Evolutionary conservation across 2,888 invertebrate species (phyloP).

Genomic region (Tetragonula carbonaria): DNA sequence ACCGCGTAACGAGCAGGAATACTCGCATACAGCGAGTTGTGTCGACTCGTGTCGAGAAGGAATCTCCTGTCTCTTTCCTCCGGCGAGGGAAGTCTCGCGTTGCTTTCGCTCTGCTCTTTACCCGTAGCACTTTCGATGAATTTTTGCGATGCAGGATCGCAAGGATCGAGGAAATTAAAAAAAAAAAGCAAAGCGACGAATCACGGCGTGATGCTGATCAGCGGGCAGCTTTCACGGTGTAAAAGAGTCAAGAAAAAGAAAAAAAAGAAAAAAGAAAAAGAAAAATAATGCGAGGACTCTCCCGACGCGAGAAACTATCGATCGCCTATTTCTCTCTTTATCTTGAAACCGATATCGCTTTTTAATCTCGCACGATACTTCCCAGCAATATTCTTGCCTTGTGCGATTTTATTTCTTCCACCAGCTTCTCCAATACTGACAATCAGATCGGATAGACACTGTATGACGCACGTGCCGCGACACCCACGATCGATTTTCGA

Average conservation of each 20-base stretch:
- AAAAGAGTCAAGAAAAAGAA: too few species aligned
- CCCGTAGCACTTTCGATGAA: not conserved
- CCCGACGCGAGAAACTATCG: too few species aligned
- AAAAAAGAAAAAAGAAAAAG: too few species aligned
- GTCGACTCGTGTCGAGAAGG: not conserved
- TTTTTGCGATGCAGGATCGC: not conserved
- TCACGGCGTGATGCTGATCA: too few species aligned
- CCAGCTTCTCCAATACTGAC: not conserved
- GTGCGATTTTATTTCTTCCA: not conserved
- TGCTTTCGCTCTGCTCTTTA: not conserved
- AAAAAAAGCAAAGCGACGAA: not conserved
- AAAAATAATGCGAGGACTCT: too few species aligned
- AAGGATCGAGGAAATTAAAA: not conserved
- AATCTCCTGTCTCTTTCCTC: not conserved
- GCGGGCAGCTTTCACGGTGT: too few species aligned
- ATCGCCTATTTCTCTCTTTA: not conserved
- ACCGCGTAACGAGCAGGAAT: constrained; percentile 32
- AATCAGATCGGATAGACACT: not conserved
- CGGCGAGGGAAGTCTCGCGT: constrained; percentile 18
- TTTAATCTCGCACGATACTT: not conserved
- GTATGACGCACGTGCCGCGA: not conserved
- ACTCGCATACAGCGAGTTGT: not conserved
- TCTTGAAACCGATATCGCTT: not conserved
- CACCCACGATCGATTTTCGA: not conserved
- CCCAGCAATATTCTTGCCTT: not conserved